Conservation (phyloP, 2,113 vertebrate species). For the Hoplias malabaricus region DNA sequence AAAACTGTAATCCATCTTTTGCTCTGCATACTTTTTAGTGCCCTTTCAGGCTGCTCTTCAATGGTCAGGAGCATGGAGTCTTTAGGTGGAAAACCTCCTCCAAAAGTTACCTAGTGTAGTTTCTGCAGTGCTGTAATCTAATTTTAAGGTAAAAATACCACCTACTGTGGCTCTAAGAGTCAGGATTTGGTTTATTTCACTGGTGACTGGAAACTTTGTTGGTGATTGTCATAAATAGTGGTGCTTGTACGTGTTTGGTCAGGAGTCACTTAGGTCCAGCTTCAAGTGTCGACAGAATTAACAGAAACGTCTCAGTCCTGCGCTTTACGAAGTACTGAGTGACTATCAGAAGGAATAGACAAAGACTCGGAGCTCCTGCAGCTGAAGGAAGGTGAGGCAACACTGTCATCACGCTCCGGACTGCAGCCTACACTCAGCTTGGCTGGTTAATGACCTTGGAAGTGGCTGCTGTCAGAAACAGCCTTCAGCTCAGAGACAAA, state of each 20-base stretch:
- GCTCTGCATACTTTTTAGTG: too few species aligned
- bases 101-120: too few species aligned
- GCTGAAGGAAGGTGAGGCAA: not conserved
- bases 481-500: not conserved
- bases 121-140: too few species aligned
- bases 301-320: not conserved
- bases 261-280: not conserved
- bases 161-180: too few species aligned
- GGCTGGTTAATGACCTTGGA: not conserved
- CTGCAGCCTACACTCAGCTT: not conserved
- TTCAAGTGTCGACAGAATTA: not conserved
- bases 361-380: not conserved
- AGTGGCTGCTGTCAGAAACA: not conserved
- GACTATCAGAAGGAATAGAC: not conserved
- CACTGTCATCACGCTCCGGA: not conserved
- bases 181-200: too few species aligned
- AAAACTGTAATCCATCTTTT: too few species aligned
- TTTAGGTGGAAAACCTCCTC: too few species aligned
- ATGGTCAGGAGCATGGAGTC: too few species aligned
- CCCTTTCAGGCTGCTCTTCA: too few species aligned
- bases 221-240: too few species aligned
- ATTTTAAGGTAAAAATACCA: too few species aligned
- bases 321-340: not conserved
- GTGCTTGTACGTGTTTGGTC: not conserved
- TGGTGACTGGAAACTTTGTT: not conserved